These are phyloP conservation scores for Iselma pallidipennis DNA, from an alignment of 2,888 invertebrate species.

Conservation along the genomic window DNA sequence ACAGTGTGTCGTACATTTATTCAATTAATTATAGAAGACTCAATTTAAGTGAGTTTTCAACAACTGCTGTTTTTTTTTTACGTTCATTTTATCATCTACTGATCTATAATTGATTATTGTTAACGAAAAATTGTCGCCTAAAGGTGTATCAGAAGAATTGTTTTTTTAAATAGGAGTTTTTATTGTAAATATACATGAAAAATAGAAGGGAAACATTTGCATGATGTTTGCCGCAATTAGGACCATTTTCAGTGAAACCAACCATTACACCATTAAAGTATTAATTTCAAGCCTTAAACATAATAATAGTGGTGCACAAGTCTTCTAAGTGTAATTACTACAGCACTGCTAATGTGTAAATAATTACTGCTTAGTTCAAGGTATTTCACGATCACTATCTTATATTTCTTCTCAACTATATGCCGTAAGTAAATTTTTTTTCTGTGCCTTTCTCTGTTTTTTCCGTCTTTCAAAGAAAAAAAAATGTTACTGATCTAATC, in stretches of 20 bases:
- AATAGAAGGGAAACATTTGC: conserved; percentile 20
- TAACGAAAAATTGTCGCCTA: conserved; percentile 3
- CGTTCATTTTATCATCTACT: too few species aligned
- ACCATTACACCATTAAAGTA: conserved; percentile 53
- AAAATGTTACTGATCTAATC: background rate
- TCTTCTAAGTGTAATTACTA: conserved; percentile 53
- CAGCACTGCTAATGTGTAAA: conserved; percentile 56
- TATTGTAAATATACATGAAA: too few species aligned
- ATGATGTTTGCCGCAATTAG: conserved; percentile 32
- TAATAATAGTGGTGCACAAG: conserved; percentile 50
- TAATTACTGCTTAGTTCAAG: conserved; percentile 53
- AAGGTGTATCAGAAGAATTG: too few species aligned
- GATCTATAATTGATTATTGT: conserved; percentile 16
- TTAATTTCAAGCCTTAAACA: conserved; percentile 54
- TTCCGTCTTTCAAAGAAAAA: background rate
- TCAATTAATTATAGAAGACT: background rate
- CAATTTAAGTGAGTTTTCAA: background rate
- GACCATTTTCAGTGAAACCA: conserved; percentile 36
- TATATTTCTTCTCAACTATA: conserved; percentile 8
- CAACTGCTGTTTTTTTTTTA: too few species aligned
- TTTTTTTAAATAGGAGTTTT: too few species aligned
- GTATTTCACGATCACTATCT: conserved; percentile 52
- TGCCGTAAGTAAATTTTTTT: background rate
- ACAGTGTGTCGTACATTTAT: too few species aligned
- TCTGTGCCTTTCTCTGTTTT: background rate